phyloP scores from a whole-genome alignment of 2,797 vertebrate species.

The Novumbra hubbsi region DNA sequence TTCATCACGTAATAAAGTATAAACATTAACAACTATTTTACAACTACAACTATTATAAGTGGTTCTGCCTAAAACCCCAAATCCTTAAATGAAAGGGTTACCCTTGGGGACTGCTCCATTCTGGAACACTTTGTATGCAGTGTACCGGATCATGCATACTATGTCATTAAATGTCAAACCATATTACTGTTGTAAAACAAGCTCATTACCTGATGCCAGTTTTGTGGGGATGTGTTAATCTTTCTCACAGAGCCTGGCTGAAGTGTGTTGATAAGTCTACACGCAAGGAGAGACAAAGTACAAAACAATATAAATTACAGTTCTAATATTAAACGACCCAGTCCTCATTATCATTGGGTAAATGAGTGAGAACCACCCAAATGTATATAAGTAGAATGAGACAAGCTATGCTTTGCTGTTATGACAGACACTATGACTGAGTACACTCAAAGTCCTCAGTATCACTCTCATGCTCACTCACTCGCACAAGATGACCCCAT shows the following conservation, averaged over 20 bases:
- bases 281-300: slow-evolving; percentile 12
- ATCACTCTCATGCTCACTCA: slow-evolving; percentile 62
- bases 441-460: not conserved
- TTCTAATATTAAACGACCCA: not conserved
- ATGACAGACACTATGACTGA: not conserved
- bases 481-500: slow-evolving; percentile 91
- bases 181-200: not conserved
- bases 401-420: not conserved
- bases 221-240: slow-evolving; percentile 86
- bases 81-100: no score
- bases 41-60: no score
- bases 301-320: not conserved
- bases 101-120: no score
- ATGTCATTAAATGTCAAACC: not conserved
- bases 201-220: slow-evolving; percentile 85
- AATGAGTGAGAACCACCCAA: not conserved
- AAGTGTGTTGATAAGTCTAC: slow-evolving; percentile 90
- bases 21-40: no score
- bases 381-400: not conserved
- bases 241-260: slow-evolving; percentile 89
- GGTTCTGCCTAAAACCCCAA: no score
- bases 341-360: not conserved
- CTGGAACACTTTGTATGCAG: no score
- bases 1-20: not conserved
- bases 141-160: not conserved